phyloP scores from a whole-genome alignment of 2,113 vertebrate species.

The Chaetodon auriga region DNA sequence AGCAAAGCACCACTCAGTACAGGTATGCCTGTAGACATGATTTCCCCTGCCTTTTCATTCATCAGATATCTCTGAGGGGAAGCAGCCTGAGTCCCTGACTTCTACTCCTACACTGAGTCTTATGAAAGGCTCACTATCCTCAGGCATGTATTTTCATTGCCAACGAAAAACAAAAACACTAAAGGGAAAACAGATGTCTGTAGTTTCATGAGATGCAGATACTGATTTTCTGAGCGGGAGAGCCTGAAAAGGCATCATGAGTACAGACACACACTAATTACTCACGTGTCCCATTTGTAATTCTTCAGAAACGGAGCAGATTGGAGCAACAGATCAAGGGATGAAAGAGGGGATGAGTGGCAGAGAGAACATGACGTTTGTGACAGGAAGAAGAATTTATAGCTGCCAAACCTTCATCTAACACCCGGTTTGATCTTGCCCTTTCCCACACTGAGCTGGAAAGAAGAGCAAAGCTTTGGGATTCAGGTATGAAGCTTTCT shows the following conservation, averaged over 20 bases:
- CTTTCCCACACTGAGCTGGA: background rate
- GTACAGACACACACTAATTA: background rate
- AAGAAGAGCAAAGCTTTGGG: too few species aligned
- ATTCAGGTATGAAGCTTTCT: slow-evolving; percentile 17
- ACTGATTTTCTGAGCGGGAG: background rate
- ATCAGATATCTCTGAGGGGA: background rate
- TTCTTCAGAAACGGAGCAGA: background rate
- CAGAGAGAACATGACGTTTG: background rate
- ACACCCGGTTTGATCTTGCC: background rate
- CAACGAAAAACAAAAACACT: background rate
- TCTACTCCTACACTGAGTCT: background rate
- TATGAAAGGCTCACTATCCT: slow-evolving; percentile 1
- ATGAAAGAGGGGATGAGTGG: background rate
- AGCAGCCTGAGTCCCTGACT: background rate
- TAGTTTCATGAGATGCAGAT: background rate
- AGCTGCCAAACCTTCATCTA: background rate
- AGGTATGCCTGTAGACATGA: background rate
- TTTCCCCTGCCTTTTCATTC: slow-evolving; percentile 21
- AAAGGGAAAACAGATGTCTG: slow-evolving; percentile 19
- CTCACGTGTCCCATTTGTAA: background rate
- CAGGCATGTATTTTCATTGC: slow-evolving; percentile 9
- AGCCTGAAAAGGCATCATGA: background rate
- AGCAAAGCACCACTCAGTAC: background rate
- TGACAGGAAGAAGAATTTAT: background rate
- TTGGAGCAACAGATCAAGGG: background rate